Evolutionary conservation across 2,797 vertebrate genomes (phyloP).

Genomic region (Syndactyla subalaris): DNA sequence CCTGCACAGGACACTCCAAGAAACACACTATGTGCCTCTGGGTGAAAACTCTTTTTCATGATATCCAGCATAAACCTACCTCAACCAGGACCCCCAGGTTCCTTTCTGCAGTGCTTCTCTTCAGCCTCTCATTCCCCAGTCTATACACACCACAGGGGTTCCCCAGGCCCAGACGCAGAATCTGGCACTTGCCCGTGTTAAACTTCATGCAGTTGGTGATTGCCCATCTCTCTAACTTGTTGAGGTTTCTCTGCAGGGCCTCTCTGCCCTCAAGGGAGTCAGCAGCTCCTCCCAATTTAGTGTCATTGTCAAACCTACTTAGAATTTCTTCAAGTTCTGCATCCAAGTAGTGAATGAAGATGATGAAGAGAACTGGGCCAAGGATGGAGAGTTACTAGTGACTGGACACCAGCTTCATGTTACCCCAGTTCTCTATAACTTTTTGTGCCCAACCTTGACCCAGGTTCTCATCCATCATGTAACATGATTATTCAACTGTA

Average conservation of each 20-base stretch:
- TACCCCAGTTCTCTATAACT: not conserved
- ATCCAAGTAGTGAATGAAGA: not conserved
- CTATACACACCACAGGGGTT: too few species aligned
- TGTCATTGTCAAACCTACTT: not conserved
- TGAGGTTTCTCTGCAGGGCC: not conserved
- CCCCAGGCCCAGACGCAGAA: rapidly evolving
- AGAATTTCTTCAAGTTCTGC: not conserved
- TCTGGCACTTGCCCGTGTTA: not conserved
- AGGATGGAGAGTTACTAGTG: not conserved
- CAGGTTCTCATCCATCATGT: not conserved
- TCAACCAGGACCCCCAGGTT: rapidly evolving
- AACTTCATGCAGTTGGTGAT: not conserved
- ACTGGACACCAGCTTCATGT: not conserved
- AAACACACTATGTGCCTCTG: not conserved
- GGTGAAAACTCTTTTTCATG: not conserved
- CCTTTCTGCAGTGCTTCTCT: not conserved
- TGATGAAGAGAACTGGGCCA: not conserved
- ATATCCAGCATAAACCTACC: not conserved
- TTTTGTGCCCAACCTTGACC: not conserved
- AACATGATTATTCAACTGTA: not conserved
- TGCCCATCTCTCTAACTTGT: not conserved
- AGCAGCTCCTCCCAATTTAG: not conserved
- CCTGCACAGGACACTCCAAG: rapidly evolving
- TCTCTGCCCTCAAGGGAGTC: not conserved
- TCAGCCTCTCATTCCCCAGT: not conserved